phyloP scores from a whole-genome alignment of 2,797 vertebrate species.

The Typhlichthys subterraneus region DNA sequence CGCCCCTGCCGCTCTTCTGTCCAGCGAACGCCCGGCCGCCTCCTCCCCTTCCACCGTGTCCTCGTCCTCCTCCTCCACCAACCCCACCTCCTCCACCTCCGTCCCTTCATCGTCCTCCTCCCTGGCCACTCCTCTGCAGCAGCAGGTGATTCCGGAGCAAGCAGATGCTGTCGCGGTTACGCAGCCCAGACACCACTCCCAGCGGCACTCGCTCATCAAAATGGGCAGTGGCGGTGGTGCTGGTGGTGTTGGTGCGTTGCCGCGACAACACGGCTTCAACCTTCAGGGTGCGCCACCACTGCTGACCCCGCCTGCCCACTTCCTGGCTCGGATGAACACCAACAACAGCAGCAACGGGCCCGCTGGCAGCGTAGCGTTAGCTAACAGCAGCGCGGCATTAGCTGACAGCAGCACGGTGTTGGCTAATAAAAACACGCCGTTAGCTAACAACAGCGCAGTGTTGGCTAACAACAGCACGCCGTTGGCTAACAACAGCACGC shows the following conservation, averaged over 20 bases:
- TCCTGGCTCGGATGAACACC: conserved; percentile 79
- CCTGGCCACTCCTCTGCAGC: conserved; percentile 56
- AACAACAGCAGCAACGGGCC: conserved; percentile 66
- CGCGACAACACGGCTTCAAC: conserved; percentile 77
- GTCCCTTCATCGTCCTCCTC: conserved; percentile 52
- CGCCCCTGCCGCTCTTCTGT: conserved; percentile 67
- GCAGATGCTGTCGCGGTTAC: conserved; percentile 17
- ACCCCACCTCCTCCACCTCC: conserved; percentile 55
- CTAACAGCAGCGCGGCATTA: background rate
- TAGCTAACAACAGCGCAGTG: too few relatives aligned
- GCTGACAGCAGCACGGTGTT: background rate
- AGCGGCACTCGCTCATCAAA: conserved; percentile 77
- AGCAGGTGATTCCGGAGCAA: conserved; percentile 49
- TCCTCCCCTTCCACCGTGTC: conserved; percentile 40
- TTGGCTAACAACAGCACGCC: too few relatives aligned
- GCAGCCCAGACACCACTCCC: conserved; percentile 42
- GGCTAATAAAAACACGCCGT: too few relatives aligned
- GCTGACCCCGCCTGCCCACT: conserved; percentile 35
- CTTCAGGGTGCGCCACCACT: conserved; percentile 42
- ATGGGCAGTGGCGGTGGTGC: conserved; percentile 55
- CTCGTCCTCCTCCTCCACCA: conserved; percentile 56
- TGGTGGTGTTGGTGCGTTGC: conserved; percentile 43
- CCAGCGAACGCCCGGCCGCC: conserved; percentile 69
- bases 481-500: conserved; percentile 39
- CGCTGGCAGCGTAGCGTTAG: fast-evolving